Evolutionary conservation across 2,888 invertebrate species (phyloP).

Genomic region (Amiota mariae): DNA sequence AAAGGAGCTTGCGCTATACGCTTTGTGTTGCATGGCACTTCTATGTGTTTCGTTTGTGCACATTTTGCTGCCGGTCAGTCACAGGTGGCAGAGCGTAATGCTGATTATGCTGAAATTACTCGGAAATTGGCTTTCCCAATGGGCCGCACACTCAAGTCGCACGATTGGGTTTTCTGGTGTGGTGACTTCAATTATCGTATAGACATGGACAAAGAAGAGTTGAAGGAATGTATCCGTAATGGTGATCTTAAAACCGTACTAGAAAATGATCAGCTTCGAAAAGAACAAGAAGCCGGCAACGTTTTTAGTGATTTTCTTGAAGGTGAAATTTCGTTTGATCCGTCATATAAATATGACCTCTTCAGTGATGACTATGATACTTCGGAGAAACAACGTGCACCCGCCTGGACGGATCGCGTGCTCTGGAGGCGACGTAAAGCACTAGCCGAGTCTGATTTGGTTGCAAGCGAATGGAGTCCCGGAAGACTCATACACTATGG

Average conservation of each 20-base stretch:
- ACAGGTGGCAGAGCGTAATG: constrained; percentile 90
- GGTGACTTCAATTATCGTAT: constrained; percentile 99
- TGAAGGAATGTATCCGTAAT: constrained; percentile 84
- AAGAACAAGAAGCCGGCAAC: constrained; percentile 85
- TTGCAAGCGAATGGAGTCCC: constrained; percentile 79
- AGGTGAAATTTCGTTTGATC: constrained; percentile 92
- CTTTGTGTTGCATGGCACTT: constrained; percentile 92
- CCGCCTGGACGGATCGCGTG: constrained; percentile 99
- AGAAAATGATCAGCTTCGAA: constrained; percentile 89
- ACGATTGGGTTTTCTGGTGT: constrained; percentile 99
- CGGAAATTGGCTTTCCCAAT: constrained; percentile 92
- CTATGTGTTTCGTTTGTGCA: constrained; percentile 97
- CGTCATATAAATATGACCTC: constrained; percentile 98
- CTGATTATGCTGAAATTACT: constrained; percentile 96
- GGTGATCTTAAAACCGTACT: constrained; percentile 81
- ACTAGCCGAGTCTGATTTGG: constrained; percentile 80
- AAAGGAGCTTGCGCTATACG: constrained; percentile 97
- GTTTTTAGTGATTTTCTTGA: constrained; percentile 95
- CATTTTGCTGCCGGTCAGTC: constrained; percentile 99
- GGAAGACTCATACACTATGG: constrained; percentile 92
- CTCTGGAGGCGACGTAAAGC: constrained; percentile 90
- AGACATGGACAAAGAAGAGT: constrained; percentile 95
- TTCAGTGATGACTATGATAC: constrained; percentile 99
- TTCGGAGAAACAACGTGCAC: constrained; percentile 96
- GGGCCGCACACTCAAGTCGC: constrained; percentile 92